phyloP scores from a whole-genome alignment of 1,140 invertebrate genomes.

The Grapholita molesta region DNA sequence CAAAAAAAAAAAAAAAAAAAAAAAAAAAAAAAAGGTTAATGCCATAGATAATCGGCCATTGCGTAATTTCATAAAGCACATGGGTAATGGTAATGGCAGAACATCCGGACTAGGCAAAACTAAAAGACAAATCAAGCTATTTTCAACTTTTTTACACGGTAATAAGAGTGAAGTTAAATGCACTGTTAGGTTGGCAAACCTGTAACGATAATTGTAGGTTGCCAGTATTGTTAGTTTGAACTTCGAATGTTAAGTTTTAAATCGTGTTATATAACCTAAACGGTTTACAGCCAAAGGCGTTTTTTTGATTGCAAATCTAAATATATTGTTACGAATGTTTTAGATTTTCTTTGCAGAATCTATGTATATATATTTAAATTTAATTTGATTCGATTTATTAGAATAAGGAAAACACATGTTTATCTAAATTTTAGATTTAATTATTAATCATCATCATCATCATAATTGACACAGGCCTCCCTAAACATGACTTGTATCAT shows the following conservation, averaged over 20 bases:
- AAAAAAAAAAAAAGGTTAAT: neutral
- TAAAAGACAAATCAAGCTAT: neutral
- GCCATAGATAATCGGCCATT: neutral
- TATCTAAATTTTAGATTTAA: too few species aligned
- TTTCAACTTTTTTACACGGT: neutral
- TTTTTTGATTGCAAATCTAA: neutral
- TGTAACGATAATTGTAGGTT: neutral
- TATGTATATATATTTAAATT: neutral
- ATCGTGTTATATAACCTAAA: neutral
- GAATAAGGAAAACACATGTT: too few species aligned
- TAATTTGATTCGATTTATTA: too few species aligned
- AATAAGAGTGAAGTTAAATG: neutral
- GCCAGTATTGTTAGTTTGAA: slow-evolving; percentile 12
- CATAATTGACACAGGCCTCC: too few species aligned
- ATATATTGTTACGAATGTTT: neutral
- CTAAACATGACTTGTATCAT: too few species aligned
- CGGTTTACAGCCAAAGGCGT: neutral
- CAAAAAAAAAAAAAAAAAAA: too few species aligned
- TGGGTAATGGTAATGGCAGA: slow-evolving; percentile 21
- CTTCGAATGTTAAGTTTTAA: slow-evolving; percentile 11
- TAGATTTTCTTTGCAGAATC: neutral
- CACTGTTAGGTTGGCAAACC: neutral
- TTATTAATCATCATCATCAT: too few species aligned
- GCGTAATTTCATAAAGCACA: slow-evolving; percentile 18
- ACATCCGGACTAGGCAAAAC: neutral